These are phyloP conservation scores for Amphiprion percula DNA, from an alignment of 2,113 vertebrate genomes.

Conservation along the genomic window DNA sequence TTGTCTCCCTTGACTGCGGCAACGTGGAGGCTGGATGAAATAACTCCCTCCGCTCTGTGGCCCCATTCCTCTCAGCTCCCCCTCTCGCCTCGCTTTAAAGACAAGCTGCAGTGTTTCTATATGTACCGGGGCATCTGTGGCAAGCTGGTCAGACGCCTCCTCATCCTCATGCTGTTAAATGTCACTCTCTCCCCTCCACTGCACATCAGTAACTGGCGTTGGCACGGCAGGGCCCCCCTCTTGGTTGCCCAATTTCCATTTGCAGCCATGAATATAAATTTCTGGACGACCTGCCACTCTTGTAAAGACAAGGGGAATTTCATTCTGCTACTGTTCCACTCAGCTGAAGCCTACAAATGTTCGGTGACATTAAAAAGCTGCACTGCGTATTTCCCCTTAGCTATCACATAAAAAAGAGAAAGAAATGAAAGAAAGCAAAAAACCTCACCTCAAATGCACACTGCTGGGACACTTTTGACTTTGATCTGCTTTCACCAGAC, in stretches of 20 bases:
- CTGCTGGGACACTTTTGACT: constrained; percentile 65
- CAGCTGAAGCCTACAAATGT: constrained; percentile 53
- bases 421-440: constrained; percentile 37
- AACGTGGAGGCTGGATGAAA: constrained; percentile 64
- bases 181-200: constrained; percentile 68
- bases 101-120: constrained; percentile 34
- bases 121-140: constrained; percentile 45
- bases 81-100: constrained; percentile 30
- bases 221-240: constrained; percentile 61
- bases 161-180: constrained; percentile 72
- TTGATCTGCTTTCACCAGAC: constrained; percentile 76
- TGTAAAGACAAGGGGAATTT: constrained; percentile 50
- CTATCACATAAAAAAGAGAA: constrained; percentile 19
- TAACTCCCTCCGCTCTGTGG: constrained; percentile 61
- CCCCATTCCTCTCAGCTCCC: constrained; percentile 31
- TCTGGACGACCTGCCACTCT: constrained; percentile 59
- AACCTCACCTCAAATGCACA: constrained; percentile 42
- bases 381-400: constrained; percentile 61
- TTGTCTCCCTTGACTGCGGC: constrained; percentile 71
- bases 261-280: constrained; percentile 74
- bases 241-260: constrained; percentile 69
- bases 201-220: constrained; percentile 68
- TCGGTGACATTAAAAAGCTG: constrained; percentile 58
- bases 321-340: constrained; percentile 33
- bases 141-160: constrained; percentile 27